These are phyloP conservation scores for Hirudo medicinalis DNA, from an alignment of 1,140 invertebrate species.

Conservation along the genomic window DNA sequence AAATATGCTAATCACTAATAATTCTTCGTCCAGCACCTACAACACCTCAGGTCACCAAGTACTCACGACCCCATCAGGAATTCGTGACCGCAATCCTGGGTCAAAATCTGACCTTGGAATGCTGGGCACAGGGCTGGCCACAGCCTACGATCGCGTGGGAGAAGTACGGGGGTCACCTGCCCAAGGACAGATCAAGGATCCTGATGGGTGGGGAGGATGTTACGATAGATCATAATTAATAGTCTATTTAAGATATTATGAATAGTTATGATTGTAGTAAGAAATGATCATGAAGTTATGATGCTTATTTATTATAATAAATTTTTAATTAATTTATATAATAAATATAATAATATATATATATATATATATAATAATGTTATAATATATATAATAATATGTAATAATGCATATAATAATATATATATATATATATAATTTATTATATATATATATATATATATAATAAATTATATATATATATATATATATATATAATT, in stretches of 20 bases:
- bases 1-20: not conserved
- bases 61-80: conserved; percentile 15
- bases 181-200: conserved; percentile 30
- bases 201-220: conserved; percentile 22
- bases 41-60: not conserved
- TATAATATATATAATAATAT: too few relatives aligned
- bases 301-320: not conserved
- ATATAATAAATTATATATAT: too few relatives aligned
- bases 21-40: not conserved
- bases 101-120: conserved; percentile 52
- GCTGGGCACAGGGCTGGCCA: conserved; percentile 49
- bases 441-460: too few relatives aligned
- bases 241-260: not conserved
- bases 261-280: too few relatives aligned
- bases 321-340: too few relatives aligned
- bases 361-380: too few relatives aligned
- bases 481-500: too few relatives aligned
- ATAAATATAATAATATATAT: too few relatives aligned
- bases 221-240: not conserved
- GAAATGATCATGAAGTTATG: not conserved
- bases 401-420: not conserved
- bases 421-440: too few relatives aligned
- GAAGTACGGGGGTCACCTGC: conserved; percentile 41
- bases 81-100: conserved; percentile 37
- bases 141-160: conserved; percentile 49